These are phyloP conservation scores for Hirundo rustica DNA, from an alignment of 2,797 vertebrate genomes.

Conservation along the genomic window DNA sequence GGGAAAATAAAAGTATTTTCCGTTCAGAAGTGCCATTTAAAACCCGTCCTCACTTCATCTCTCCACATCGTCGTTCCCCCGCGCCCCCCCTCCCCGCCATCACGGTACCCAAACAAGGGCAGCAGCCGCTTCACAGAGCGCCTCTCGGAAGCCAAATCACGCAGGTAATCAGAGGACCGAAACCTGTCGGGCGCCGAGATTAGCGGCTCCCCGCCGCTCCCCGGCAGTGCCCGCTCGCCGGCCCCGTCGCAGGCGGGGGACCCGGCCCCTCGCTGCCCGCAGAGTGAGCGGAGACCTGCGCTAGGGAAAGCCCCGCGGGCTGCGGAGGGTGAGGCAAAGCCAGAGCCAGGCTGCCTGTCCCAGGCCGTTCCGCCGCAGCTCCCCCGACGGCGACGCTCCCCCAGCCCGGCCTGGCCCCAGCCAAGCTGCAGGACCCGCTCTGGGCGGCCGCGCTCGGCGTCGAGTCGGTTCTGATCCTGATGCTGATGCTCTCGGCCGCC, in stretches of 20 bases:
- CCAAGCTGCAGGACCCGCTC: background rate
- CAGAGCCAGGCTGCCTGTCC: background rate
- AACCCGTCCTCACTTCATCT: background rate
- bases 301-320: background rate
- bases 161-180: slow-evolving; percentile 56
- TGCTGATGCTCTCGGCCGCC: background rate
- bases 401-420: background rate
- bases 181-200: slow-evolving; percentile 40
- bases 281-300: slow-evolving; percentile 21
- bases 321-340: background rate
- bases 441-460: background rate
- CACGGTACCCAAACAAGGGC: slow-evolving; percentile 24
- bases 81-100: background rate
- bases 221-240: background rate
- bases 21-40: slow-evolving; percentile 67
- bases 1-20: slow-evolving; percentile 65
- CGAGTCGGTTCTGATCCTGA: background rate
- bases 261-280: background rate
- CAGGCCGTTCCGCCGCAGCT: background rate
- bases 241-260: background rate
- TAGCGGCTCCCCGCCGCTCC: background rate
- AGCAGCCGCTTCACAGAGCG: background rate
- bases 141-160: slow-evolving; percentile 49
- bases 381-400: background rate
- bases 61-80: background rate